These are phyloP conservation scores for Bombus polaris DNA, from an alignment of 1,140 invertebrate species.

Conservation along the genomic window DNA sequence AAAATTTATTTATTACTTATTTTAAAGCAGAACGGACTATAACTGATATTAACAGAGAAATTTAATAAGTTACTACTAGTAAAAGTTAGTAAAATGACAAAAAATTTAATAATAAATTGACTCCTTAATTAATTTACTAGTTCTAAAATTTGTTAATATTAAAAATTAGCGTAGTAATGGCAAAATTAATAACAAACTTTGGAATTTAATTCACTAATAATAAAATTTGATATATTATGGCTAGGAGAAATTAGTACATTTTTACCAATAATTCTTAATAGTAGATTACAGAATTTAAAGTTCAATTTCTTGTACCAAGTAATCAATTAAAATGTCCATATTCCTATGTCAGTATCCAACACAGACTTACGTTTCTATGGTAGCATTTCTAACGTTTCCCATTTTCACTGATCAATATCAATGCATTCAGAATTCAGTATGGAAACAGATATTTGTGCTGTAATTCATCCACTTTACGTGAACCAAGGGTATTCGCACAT, in stretches of 20 bases:
- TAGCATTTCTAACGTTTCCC: too few relatives aligned
- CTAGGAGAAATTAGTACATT: not conserved
- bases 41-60: too few relatives aligned
- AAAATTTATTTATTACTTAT: too few relatives aligned
- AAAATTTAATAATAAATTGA: not conserved
- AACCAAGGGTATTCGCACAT: not conserved
- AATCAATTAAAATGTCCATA: too few relatives aligned
- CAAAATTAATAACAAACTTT: not conserved
- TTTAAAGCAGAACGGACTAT: too few relatives aligned
- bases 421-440: not conserved
- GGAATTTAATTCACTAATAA: not conserved
- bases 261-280: not conserved
- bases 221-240: not conserved
- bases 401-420: too few relatives aligned
- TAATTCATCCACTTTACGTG: not conserved
- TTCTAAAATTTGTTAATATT: not conserved
- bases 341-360: too few relatives aligned
- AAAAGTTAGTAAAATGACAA: not conserved
- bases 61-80: not conserved
- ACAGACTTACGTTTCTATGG: too few relatives aligned
- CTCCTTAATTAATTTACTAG: not conserved
- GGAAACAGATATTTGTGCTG: not conserved
- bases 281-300: not conserved
- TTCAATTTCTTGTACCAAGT: not conserved
- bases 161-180: not conserved